A percentile compares a stretch with the other conserved stretches of the same genome.
These are phyloP conservation scores for Drosophila prosaltans DNA, from an alignment of 1,140 invertebrate species.

Conservation along the genomic window DNA sequence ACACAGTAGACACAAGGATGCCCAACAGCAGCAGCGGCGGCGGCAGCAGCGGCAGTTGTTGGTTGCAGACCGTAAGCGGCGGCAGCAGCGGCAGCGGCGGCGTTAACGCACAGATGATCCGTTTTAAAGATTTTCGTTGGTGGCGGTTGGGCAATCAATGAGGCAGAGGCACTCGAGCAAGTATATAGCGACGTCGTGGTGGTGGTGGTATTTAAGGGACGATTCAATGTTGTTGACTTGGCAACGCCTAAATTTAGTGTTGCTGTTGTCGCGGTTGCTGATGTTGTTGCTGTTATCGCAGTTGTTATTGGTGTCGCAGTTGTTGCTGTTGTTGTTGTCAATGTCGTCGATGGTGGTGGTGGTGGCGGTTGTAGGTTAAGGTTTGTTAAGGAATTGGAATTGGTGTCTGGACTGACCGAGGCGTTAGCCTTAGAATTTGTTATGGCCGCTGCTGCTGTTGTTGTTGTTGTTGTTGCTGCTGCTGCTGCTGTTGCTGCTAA, in stretches of 20 bases:
- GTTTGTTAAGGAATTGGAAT: conserved; percentile 87
- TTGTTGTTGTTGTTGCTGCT: conserved; percentile 29
- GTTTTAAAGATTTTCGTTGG: conserved; percentile 82
- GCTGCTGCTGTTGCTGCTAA: conserved; percentile 11
- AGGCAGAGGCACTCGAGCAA: conserved; percentile 74
- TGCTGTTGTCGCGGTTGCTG: conserved; percentile 32
- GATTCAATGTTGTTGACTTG: conserved; percentile 17
- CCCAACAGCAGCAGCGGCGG: conserved; percentile 75
- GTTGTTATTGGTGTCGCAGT: conserved; percentile 12
- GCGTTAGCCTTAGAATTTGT: conserved; percentile 69
- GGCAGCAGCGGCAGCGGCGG: conserved; percentile 59
- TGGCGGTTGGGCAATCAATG: conserved; percentile 77
- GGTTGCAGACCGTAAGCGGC: conserved; percentile 69
- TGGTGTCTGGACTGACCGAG: conserved; percentile 87
- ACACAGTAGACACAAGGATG: conserved; percentile 82
- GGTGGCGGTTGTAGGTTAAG: conserved; percentile 28
- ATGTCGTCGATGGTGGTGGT: conserved; percentile 28
- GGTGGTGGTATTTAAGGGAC: conserved; percentile 37
- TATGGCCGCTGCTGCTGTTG: conserved; percentile 27
- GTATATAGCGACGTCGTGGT: conserved; percentile 69
- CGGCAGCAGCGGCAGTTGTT: conserved; percentile 56
- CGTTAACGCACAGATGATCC: conserved; percentile 79
- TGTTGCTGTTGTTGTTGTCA: conserved; percentile 8
- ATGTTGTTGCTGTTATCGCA: conserved; percentile 18
- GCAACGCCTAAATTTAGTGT: conserved; percentile 20